Percentiles rank a stretch among this genome's conserved stretches.
Conservation (phyloP, 1,140 invertebrate species). For the Whitmania pigra region DNA sequence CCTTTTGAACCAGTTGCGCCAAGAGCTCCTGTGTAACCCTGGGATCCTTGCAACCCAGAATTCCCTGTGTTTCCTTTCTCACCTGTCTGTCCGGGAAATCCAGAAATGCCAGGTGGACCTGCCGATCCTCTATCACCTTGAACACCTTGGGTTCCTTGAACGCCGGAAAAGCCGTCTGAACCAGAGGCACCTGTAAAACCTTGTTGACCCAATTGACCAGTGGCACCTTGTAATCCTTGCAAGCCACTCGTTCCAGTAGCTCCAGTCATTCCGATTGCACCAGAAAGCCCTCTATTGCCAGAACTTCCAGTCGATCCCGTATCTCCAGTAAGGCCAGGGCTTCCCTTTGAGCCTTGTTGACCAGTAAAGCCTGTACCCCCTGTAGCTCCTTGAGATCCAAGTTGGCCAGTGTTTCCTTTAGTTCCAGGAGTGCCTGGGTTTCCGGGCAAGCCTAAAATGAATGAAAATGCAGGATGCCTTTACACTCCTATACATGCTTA, state of each 20-base stretch:
- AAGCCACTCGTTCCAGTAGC: not conserved
- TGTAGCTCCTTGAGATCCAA: conserved; percentile 16
- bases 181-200: conserved; percentile 3
- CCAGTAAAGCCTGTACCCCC: not conserved
- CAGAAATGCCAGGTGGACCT: not conserved
- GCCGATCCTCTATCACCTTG: conserved; percentile 3
- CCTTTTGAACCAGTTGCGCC: conserved; percentile 22
- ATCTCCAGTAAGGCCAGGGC: not conserved
- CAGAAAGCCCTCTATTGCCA: not conserved
- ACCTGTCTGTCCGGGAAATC: conserved; percentile 15
- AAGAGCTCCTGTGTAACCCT: conserved; percentile 14
- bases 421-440: conserved; percentile 7
- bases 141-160: not conserved
- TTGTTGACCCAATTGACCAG: not conserved
- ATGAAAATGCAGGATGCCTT: too few relatives aligned
- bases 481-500: too few relatives aligned
- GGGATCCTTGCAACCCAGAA: conserved; percentile 15
- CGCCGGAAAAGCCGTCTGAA: not conserved
- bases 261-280: conserved; percentile 10
- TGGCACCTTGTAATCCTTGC: not conserved
- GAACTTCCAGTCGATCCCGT: not conserved
- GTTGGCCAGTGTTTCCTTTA: conserved; percentile 18
- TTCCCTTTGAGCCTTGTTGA: not conserved
- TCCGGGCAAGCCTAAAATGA: not conserved
- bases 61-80: conserved; percentile 15